These are phyloP conservation scores for Fragum sueziense DNA, from an alignment of 2,888 invertebrate genomes.

Conservation along the genomic window DNA sequence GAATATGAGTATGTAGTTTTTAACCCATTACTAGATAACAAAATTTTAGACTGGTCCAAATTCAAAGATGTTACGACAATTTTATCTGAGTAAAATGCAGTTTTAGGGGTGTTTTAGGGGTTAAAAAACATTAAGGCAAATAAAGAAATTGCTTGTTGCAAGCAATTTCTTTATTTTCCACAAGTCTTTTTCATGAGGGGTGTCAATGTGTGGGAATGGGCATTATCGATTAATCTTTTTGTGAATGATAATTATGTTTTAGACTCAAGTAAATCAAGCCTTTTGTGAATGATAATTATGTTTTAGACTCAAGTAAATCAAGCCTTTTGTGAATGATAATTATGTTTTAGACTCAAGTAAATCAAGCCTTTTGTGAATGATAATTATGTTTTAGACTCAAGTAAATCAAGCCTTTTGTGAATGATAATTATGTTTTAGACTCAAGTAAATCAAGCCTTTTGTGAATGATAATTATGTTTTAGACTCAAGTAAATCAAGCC, in stretches of 20 bases:
- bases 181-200: not conserved
- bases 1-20: conserved; percentile 59
- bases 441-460: no score
- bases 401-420: no score
- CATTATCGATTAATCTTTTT: not conserved
- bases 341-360: not conserved
- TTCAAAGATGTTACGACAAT: not conserved
- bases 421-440: no score
- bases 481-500: no score
- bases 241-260: not conserved
- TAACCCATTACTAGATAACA: not conserved
- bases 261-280: not conserved
- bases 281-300: not conserved
- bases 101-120: not conserved
- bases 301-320: not conserved
- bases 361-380: not conserved
- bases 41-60: not conserved
- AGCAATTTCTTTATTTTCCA: not conserved
- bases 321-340: not conserved
- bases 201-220: not conserved
- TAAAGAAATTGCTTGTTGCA: not conserved
- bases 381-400: not conserved
- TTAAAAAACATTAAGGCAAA: no score
- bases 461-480: no score
- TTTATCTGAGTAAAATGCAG: not conserved